Evolutionary conservation across 2,888 invertebrate genomes (phyloP).

Genomic region (Nomada ruficornis): DNA sequence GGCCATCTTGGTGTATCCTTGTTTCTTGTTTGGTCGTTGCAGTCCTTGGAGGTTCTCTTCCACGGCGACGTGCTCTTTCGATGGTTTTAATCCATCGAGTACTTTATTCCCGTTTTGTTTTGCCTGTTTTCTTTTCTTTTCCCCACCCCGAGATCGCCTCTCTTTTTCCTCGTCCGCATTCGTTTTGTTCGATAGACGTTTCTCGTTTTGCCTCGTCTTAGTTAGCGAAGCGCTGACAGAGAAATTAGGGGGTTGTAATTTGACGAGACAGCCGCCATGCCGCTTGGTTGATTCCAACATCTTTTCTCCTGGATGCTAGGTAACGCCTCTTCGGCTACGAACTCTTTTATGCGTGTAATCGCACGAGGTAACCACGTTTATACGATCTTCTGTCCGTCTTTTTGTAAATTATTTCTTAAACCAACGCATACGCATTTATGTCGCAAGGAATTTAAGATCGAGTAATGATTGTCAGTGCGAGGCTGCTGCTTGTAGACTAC

Average conservation of each 20-base stretch:
- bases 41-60: not conserved
- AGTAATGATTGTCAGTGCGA: too few species aligned
- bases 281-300: slow-evolving; percentile 1
- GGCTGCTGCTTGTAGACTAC: too few species aligned
- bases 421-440: too few species aligned
- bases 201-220: not conserved
- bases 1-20: slow-evolving; percentile 17
- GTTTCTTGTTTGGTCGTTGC: not conserved
- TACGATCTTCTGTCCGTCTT: too few species aligned
- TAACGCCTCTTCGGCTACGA: too few species aligned
- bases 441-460: too few species aligned
- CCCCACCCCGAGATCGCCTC: too few species aligned
- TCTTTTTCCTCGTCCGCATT: too few species aligned
- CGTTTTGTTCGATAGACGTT: not conserved
- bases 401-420: too few species aligned
- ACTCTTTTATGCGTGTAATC: too few species aligned
- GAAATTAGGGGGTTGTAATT: slow-evolving; percentile 36
- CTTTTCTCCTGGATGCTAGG: not conserved
- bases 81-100: not conserved
- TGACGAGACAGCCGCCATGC: slow-evolving; percentile 2
- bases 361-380: too few species aligned
- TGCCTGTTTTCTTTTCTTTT: too few species aligned
- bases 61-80: not conserved
- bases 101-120: not conserved
- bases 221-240: slow-evolving; percentile 18